Conservation (phyloP, 2,113 vertebrate species). For the Hoplias malabaricus region DNA sequence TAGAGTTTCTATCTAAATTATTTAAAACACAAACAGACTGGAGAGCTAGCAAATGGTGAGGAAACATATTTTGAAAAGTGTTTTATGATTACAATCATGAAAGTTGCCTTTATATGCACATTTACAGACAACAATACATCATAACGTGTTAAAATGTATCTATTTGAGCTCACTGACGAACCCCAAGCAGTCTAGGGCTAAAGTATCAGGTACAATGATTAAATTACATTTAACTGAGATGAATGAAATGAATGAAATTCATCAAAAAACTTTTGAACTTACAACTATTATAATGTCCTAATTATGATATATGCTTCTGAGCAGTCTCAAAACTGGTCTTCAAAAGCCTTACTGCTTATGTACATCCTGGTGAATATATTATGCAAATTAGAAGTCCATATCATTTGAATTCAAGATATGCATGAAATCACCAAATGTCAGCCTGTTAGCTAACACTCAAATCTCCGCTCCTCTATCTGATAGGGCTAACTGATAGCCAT, state of each 20-base stretch:
- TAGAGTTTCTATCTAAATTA: too few relatives aligned
- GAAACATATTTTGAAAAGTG: too few relatives aligned
- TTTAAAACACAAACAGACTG: too few relatives aligned
- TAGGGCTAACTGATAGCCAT: slow-evolving; percentile 40
- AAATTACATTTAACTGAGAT: neutral
- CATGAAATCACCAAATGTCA: slow-evolving; percentile 25
- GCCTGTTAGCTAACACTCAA: slow-evolving; percentile 20
- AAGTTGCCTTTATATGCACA: too few relatives aligned
- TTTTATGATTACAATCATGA: too few relatives aligned
- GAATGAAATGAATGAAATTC: neutral
- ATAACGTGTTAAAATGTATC: too few relatives aligned
- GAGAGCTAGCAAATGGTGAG: too few relatives aligned
- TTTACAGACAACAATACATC: too few relatives aligned
- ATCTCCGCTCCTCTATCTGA: slow-evolving; percentile 30
- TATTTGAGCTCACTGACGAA: neutral
- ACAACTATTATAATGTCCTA: too few relatives aligned
- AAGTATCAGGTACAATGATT: neutral
- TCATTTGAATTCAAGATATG: slow-evolving; percentile 25
- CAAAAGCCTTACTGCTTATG: neutral
- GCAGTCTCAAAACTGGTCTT: neutral
- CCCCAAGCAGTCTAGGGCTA: neutral
- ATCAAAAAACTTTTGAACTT: too few relatives aligned
- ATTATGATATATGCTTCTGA: neutral
- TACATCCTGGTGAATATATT: neutral
- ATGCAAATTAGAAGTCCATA: slow-evolving; percentile 12